Percentiles rank a stretch among this genome's conserved stretches.
Evolutionary conservation across 1,140 invertebrate genomes (phyloP).

Genomic region (Saccostrea echinata): DNA sequence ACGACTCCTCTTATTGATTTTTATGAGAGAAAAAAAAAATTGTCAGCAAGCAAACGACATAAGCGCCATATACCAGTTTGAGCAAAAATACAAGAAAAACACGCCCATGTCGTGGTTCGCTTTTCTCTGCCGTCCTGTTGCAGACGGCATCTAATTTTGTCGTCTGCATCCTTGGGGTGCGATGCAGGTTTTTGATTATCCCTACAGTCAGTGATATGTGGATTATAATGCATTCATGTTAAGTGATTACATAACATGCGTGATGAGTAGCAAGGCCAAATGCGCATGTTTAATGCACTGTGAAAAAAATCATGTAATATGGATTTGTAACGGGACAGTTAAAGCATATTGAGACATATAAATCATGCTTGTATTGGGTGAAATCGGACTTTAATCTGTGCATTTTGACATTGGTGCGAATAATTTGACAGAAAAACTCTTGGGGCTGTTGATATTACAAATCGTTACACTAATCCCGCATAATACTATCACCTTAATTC

Average conservation of each 20-base stretch:
- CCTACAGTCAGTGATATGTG: no score
- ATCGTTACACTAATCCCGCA: neutral
- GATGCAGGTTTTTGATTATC: neutral
- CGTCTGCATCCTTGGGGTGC: neutral
- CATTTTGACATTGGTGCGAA: conserved; percentile 5
- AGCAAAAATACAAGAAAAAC: neutral
- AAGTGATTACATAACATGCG: neutral
- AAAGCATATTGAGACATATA: neutral
- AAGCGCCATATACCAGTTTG: neutral
- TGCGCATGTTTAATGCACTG: neutral
- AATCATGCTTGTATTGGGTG: neutral
- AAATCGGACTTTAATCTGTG: neutral
- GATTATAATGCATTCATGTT: neutral
- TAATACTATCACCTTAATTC: conserved; percentile 25
- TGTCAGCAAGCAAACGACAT: neutral
- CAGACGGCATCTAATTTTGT: conserved; percentile 14
- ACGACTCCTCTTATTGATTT: conserved; percentile 11
- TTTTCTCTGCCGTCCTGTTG: neutral
- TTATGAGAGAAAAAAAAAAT: neutral
- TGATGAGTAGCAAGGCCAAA: neutral
- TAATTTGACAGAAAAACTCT: neutral
- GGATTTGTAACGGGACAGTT: neutral
- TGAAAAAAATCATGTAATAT: neutral
- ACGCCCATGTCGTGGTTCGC: neutral
- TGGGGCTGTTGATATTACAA: neutral